phyloP scores from a whole-genome alignment of 2,797 vertebrate species.

The Adelosebastes latens region DNA sequence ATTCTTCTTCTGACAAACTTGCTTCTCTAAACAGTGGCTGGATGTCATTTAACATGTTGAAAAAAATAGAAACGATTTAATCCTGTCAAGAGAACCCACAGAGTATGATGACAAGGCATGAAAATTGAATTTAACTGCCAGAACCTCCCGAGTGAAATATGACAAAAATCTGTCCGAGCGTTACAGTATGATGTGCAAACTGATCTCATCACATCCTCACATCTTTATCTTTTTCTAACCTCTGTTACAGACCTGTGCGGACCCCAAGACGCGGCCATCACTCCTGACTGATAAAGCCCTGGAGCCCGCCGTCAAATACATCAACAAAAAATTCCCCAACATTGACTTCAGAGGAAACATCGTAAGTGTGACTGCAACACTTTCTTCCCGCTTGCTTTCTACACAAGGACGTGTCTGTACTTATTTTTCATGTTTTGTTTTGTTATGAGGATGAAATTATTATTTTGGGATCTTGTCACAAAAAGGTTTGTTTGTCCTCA shows the following conservation, averaged over 20 bases:
- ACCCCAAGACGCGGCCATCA: slow-evolving; percentile 84
- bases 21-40: neutral
- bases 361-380: slow-evolving; percentile 56
- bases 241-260: slow-evolving; percentile 73
- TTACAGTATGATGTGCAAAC: neutral
- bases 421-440: neutral
- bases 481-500: neutral
- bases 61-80: neutral
- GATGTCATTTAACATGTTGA: neutral
- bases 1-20: neutral
- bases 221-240: neutral
- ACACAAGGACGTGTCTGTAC: neutral
- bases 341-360: slow-evolving; percentile 87
- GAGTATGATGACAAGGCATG: neutral
- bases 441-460: neutral
- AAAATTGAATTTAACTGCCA: neutral
- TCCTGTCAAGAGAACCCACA: neutral
- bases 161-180: neutral
- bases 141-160: neutral
- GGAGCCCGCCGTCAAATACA: slow-evolving; percentile 91
- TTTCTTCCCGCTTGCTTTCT: neutral
- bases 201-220: neutral
- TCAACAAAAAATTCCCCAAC: slow-evolving; percentile 94
- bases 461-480: neutral
- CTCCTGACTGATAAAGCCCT: slow-evolving; percentile 87